Percentiles rank a stretch among this genome's conserved stretches.
Conservation (phyloP, 2,888 invertebrate species). For the Zaprionus obscuricornis region DNA sequence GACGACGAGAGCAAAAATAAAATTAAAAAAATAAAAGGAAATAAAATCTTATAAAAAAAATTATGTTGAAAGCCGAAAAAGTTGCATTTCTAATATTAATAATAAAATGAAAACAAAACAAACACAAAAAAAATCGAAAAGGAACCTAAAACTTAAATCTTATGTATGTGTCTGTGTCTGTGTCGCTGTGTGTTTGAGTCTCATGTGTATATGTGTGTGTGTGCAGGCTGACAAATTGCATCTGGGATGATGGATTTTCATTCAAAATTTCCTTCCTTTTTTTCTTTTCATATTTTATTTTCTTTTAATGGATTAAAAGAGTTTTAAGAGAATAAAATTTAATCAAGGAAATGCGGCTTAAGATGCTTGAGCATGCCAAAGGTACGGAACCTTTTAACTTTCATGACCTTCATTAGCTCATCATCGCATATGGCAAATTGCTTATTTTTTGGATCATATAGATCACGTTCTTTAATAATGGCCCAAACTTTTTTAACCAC, state of each 20-base stretch:
- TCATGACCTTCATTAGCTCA: slow-evolving; percentile 93
- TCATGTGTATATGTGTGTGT: slow-evolving; percentile 12
- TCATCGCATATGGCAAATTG: slow-evolving; percentile 98
- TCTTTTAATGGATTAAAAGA: slow-evolving; percentile 13
- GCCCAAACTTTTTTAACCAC: slow-evolving; percentile 96
- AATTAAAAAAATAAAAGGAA: slow-evolving; percentile 36
- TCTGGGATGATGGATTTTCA: slow-evolving; percentile 48
- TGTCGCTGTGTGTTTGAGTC: slow-evolving; percentile 8
- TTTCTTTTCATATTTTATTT: slow-evolving; percentile 6
- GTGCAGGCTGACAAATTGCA: slow-evolving; percentile 51
- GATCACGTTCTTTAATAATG: slow-evolving; percentile 93
- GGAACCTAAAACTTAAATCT: slow-evolving; percentile 46
- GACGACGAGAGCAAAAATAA: background rate
- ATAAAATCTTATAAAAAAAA: slow-evolving; percentile 51
- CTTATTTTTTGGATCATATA: slow-evolving; percentile 97
- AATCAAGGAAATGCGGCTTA: slow-evolving; percentile 90
- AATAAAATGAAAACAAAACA: too few relatives aligned
- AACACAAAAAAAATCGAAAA: slow-evolving; percentile 9
- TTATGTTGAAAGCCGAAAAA: slow-evolving; percentile 58
- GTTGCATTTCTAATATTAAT: slow-evolving; percentile 8
- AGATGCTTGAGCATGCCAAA: slow-evolving; percentile 99
- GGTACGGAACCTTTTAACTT: slow-evolving; percentile 95
- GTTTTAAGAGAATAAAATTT: slow-evolving; percentile 35
- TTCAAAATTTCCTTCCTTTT: too few relatives aligned
- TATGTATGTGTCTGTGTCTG: slow-evolving; percentile 10